These are phyloP conservation scores for Nemopilema nomurai DNA, from an alignment of 30 jellyfish, hydroid and myxozoan genomes.

Conservation along the genomic window DNA sequence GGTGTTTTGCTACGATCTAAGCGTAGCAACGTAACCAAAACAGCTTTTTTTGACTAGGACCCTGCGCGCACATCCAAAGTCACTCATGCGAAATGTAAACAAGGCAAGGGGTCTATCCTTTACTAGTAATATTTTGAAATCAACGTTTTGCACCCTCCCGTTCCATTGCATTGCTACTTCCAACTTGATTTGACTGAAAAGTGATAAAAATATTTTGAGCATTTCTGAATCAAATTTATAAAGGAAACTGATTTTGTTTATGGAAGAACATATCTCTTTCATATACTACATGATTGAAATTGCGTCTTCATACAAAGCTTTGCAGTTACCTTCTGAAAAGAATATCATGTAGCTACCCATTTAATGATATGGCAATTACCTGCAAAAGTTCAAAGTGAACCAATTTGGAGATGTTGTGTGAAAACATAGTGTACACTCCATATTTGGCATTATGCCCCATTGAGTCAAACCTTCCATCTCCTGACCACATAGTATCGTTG, in stretches of 20 bases:
- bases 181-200: not conserved
- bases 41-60: constrained; percentile 1
- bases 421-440: not conserved
- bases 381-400: not conserved
- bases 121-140: not conserved
- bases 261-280: not conserved
- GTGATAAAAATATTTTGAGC: not conserved
- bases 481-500: not conserved
- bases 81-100: constrained; percentile 36
- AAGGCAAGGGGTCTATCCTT: constrained; percentile 18
- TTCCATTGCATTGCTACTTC: not conserved
- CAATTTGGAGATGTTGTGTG: not conserved
- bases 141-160: not conserved
- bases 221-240: not conserved
- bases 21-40: not conserved
- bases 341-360: not conserved
- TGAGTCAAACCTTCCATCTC: not conserved
- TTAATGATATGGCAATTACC: too few relatives aligned
- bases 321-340: not conserved
- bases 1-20: constrained; percentile 1
- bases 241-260: not conserved
- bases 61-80: constrained; percentile 44
- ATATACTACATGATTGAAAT: not conserved
- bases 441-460: not conserved
- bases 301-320: not conserved